Evolutionary conservation across 2,113 vertebrate species (phyloP).

Genomic region (Microtus ochrogaster): DNA sequence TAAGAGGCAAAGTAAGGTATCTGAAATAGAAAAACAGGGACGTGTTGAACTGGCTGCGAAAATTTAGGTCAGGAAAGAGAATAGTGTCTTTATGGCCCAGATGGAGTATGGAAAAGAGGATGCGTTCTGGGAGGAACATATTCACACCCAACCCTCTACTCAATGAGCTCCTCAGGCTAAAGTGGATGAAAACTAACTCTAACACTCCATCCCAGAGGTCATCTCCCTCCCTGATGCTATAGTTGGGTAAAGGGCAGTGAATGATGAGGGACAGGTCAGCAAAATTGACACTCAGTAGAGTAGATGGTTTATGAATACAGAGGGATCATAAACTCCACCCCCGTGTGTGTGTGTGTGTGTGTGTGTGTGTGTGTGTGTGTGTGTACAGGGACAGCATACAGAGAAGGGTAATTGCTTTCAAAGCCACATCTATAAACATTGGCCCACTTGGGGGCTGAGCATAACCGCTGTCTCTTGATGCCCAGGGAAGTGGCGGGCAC

Average conservation of each 20-base stretch:
- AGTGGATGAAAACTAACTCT: slow-evolving; percentile 8
- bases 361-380: not conserved
- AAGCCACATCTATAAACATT: not conserved
- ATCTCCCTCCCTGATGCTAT: not conserved
- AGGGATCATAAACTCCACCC: not conserved
- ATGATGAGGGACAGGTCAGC: not conserved
- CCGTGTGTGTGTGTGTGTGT: no score
- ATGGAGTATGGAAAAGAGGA: not conserved
- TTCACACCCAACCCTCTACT: not conserved
- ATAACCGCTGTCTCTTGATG: not conserved
- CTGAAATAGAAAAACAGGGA: not conserved
- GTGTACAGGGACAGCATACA: not conserved
- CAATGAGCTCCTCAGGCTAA: not conserved
- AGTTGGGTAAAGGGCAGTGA: not conserved
- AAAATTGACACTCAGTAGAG: not conserved
- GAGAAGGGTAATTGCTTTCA: slow-evolving; percentile 28
- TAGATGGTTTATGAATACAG: not conserved
- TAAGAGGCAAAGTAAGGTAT: not conserved
- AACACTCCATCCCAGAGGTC: not conserved
- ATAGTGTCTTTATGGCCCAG: not conserved
- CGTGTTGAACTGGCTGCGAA: not conserved
- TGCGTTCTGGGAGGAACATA: not conserved
- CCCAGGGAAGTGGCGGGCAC: not conserved
- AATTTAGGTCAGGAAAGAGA: not conserved
- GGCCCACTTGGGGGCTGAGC: not conserved